phyloP scores from a whole-genome alignment of 2,888 invertebrate genomes.

The Campoplex nolae region DNA sequence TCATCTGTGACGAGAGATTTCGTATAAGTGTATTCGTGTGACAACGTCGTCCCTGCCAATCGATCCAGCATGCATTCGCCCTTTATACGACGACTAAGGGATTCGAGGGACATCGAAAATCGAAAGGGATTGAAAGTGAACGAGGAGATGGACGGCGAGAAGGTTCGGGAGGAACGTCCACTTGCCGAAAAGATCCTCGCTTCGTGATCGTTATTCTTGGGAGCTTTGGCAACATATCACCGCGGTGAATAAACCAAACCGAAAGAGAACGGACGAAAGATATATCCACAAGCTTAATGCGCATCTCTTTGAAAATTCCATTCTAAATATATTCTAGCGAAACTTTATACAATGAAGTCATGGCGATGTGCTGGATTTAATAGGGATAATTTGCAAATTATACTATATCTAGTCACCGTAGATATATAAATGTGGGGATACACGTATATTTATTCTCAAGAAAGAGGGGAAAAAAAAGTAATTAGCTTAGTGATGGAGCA shows the following conservation, averaged over 20 bases:
- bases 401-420: constrained; percentile 29
- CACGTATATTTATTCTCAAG: constrained; percentile 7
- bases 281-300: neutral
- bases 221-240: constrained; percentile 66
- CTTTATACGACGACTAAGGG: constrained; percentile 54
- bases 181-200: constrained; percentile 54
- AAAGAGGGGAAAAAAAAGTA: constrained; percentile 46
- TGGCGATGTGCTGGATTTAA: constrained; percentile 41
- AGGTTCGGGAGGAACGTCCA: constrained; percentile 42
- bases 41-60: constrained; percentile 47
- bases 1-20: constrained; percentile 47
- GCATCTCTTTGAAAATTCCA: constrained; percentile 45
- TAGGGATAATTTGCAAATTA: constrained; percentile 61
- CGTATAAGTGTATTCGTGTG: constrained; percentile 38
- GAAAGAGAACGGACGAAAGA: constrained; percentile 7
- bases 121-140: constrained; percentile 72
- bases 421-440: constrained; percentile 11
- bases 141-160: constrained; percentile 72
- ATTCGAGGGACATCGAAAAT: constrained; percentile 66
- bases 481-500: constrained; percentile 53
- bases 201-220: constrained; percentile 65
- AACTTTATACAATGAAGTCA: constrained; percentile 41
- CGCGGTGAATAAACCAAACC: constrained; percentile 38
- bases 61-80: constrained; percentile 53
- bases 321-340: constrained; percentile 42